Percentiles rank a stretch among this genome's conserved stretches.
Conservation (phyloP, 2,113 vertebrate genomes). For the Apaloderma vittatum region DNA sequence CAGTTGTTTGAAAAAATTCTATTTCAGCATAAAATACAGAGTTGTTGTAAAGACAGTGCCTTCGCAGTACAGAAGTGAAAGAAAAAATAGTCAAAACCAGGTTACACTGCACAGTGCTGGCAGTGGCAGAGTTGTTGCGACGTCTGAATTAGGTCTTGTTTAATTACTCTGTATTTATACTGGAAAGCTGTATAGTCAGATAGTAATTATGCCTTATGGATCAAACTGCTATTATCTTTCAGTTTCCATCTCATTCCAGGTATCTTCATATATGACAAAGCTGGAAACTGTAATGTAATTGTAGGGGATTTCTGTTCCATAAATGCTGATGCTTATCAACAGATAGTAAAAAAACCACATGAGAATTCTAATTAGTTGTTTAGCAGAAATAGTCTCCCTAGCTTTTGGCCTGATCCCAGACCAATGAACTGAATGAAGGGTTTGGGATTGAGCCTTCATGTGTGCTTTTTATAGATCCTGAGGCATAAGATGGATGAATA, state of each 20-base stretch:
- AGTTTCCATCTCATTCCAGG: background rate
- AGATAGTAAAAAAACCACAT: background rate
- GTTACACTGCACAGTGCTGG: background rate
- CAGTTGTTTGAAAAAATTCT: background rate
- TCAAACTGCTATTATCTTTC: background rate
- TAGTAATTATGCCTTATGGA: background rate
- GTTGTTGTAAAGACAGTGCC: background rate
- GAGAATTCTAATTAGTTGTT: background rate
- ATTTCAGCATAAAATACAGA: background rate
- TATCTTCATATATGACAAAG: background rate
- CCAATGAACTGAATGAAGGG: background rate
- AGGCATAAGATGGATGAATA: background rate
- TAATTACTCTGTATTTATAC: background rate
- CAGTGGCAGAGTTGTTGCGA: background rate
- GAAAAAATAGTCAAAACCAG: background rate
- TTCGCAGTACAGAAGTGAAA: background rate
- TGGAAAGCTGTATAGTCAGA: background rate
- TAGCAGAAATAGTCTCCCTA: background rate
- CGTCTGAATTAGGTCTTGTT: background rate
- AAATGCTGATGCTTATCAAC: background rate
- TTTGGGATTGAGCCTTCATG: background rate
- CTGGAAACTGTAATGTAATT: background rate
- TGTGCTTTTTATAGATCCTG: background rate
- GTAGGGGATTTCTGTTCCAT: background rate
- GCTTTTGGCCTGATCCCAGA: background rate